Base-by-base conservation (phyloP, 2,113 vertebrate genomes). In the Manacus vitellinus region DNA sequence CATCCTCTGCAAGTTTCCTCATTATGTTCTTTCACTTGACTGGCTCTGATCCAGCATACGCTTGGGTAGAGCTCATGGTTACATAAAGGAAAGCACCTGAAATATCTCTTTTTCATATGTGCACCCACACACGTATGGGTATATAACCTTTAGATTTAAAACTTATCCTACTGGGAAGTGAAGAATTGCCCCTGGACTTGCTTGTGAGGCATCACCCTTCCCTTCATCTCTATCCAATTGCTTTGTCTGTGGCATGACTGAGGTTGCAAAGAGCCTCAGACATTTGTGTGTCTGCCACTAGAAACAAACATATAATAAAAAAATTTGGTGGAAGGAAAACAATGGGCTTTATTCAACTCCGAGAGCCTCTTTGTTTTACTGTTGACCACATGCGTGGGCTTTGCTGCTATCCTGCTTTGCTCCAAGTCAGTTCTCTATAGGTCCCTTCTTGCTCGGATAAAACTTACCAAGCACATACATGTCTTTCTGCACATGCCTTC, bases 271-370 rank as follows among this genome's bases (percentile, higher is more conserved):
- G 9, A 16, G 62, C 67, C 78, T 88, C 30, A 2, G 23, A 73
- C 55, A 90, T 95, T 88, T 77, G 22, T 90, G 44, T 66, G 39
- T 39, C 39, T 91, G 79, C 52, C 82, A 77, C 44, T 86, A 88
- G 72, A 88, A 96, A 90, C 27, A 88, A 96, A 93, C 14, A 81
- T 12, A 83, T 87, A 94, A 89, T 44, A 46, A 80, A 81, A 92
- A 88, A 80, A 46, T 2, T 6, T 71, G 13, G 39, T 86, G 37
- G 61, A 88, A 72, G 49, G 44, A 95, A 95, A 90, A 94, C 90
- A 96, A 89, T 93, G 56, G 41, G 20, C 31, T 89, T 92, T 65
- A 75, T 85, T 91, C 52, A 85, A 20, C 33, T 88, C 76, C 37
- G 22, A 61, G 25, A 92, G 27, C 21, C 66, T 90, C 79, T 95